Evolutionary conservation across 2,888 invertebrate species (phyloP), one percentile per base, ranked within the genome.

Genomic region (Holacanthella duospinosa): DNA sequence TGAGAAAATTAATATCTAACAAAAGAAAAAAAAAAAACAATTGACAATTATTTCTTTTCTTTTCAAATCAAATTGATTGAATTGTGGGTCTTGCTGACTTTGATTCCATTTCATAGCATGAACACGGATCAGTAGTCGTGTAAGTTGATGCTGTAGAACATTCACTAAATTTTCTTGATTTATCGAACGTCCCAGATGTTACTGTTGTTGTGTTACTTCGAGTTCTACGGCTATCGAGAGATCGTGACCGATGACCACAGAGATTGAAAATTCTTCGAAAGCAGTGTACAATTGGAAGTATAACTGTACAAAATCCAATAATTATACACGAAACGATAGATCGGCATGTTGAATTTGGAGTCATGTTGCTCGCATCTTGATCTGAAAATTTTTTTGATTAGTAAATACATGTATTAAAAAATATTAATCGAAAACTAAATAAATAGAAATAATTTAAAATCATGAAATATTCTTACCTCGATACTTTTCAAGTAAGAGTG

Each of bases 91-190:
- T 6, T 16, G 36, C 9, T 6, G 36, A 6, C 16, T 36, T 36
- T 36, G 36, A 36, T 6, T 36, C 36, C 36, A 36, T 36, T 36
- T 36, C 36, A 36, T 36, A 36, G n/a, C n/a, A n/a, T n/a, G n/a
- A 48, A 21, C 19, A n/a, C 6, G 48, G 48, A 21, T 48, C 48
- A 21, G 21, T 48, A 4, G 19, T 48, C 21, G 48, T 48, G n/a
- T 48, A 63, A 1, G 67, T 69, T n/a, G 72, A 71, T 28, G 67
- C 64, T 16, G 66, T 70, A 16, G 72, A 71, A 29, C 68, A 66
- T 61, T 71, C 69, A 55, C 71, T 71, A 27, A 65, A 67, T 64
- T 73, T 73, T 59, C 73, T 62, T 16, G 66, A 66, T 54, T 72
- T 73, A 60, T 71, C 73, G 60, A 70, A 71, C 12, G 64, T 66